Evolutionary conservation across 1,140 invertebrate species (phyloP), one percentile per base, ranked within the genome.

Genomic region (Anthonomus grandis): DNA sequence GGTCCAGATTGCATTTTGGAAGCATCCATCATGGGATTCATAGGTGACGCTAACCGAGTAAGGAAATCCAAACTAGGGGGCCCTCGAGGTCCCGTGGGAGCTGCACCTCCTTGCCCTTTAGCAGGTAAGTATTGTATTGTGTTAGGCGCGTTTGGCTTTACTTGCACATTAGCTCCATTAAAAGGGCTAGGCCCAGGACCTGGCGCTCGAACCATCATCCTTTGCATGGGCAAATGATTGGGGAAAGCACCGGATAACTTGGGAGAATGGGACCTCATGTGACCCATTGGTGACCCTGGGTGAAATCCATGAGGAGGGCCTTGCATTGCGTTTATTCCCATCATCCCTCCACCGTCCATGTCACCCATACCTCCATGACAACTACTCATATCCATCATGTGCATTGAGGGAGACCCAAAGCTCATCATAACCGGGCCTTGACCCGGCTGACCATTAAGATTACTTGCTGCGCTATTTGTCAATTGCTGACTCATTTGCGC

Each of bases 111-210:
- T 67, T 91, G 90, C 9, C 90, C 86, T 75, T 91, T 81, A 27
- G 93, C 91, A 19, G 95, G 95, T 70, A 97, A 83, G 79, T 98
- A 98, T 77, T 97, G 95, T 68, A 98, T 97, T 10, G 95, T 97
- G 74, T 97, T 97, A 0, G 95, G 95, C 2, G 94, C 94, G 75
- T 89, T 95, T 1, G 94, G 89, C 77, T 97, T 97, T 19, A 97
- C 94, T 77, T 93, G 90, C 36, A 93, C 87, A 72, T 90, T 93
- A 2, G 90, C 86, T 36, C 89, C 87, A 70, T 88, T 87, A 70
- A 86, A 89, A 0, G 84, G 82, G 56, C 82, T 83, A 47, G 83
- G 83, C 3, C 54, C 54, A 49, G 83, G 83, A 66, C 82, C 72
- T 78, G 78, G 78, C 0, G 77, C 78, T 39, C 77, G 75, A 8